Conservation (phyloP, 2,888 invertebrate genomes). For the Epinotia ramella region DNA sequence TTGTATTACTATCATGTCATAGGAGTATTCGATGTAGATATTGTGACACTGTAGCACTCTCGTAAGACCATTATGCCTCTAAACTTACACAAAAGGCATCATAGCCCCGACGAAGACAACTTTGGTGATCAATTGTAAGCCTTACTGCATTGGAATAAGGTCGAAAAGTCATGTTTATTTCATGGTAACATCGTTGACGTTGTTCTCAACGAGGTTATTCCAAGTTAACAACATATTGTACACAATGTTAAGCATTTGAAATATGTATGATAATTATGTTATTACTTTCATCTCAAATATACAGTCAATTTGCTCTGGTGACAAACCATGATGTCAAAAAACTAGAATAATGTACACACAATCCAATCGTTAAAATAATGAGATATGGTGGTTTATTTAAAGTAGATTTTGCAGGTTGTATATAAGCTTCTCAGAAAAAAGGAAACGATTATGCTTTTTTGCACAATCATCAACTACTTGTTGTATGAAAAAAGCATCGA, state of each 20-base stretch:
- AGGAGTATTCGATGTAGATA: constrained; percentile 18
- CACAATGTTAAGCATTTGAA: not conserved
- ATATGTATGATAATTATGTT: not conserved
- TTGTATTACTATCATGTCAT: constrained; percentile 5
- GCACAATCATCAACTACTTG: too few relatives aligned
- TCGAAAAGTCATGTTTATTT: not conserved
- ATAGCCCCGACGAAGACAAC: not conserved
- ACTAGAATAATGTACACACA: too few relatives aligned
- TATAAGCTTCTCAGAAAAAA: too few relatives aligned
- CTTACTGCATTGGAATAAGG: not conserved
- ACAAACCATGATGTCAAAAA: too few relatives aligned
- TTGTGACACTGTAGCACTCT: constrained; percentile 6
- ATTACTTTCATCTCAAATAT: too few relatives aligned
- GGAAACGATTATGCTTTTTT: too few relatives aligned
- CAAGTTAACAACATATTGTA: not conserved
- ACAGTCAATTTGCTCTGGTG: too few relatives aligned
- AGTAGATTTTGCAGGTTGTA: too few relatives aligned
- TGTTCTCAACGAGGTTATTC: not conserved
- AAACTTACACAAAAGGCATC: not conserved
- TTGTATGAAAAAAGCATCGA: too few relatives aligned
- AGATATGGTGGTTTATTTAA: too few relatives aligned
- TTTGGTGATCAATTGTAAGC: not conserved
- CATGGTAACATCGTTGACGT: not conserved
- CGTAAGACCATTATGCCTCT: not conserved
- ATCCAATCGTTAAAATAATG: too few relatives aligned